Percentiles rank a stretch among this genome's conserved stretches.
These are phyloP conservation scores for Hoplostethus atlanticus DNA, from an alignment of 2,797 vertebrate species.

Conservation along the genomic window DNA sequence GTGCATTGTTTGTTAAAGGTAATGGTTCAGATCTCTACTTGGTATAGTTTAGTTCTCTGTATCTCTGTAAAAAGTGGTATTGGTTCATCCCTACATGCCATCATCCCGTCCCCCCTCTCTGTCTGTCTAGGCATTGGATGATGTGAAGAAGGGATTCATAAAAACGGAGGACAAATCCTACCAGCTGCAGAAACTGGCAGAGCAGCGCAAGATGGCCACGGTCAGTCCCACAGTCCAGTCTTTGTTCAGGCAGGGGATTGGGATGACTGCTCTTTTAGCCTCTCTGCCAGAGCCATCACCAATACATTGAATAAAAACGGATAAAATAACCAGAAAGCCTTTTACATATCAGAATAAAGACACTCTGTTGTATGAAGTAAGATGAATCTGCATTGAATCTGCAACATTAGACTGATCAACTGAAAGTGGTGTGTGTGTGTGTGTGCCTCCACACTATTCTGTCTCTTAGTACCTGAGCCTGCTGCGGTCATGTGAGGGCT, in stretches of 20 bases:
- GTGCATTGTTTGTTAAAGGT: not conserved
- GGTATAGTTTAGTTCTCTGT: not conserved
- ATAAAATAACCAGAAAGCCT: slow-evolving; percentile 27
- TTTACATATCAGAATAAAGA: slow-evolving; percentile 29
- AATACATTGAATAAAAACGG: slow-evolving; percentile 53
- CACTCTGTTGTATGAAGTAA: slow-evolving; percentile 18
- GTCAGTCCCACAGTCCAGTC: slow-evolving; percentile 85
- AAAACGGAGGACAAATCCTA: slow-evolving; percentile 98
- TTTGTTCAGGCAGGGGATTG: slow-evolving; percentile 68
- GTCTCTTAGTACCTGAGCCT: slow-evolving; percentile 90
- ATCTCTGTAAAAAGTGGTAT: slow-evolving; percentile 26
- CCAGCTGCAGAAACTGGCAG: slow-evolving; percentile 97
- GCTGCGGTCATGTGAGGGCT: slow-evolving; percentile 94
- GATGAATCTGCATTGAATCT: slow-evolving; percentile 17
- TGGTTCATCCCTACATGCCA: slow-evolving; percentile 41
- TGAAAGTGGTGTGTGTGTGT: not conserved
- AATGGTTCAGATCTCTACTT: not conserved
- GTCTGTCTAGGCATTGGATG: slow-evolving; percentile 87
- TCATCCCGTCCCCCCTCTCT: slow-evolving; percentile 4
- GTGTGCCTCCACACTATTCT: not conserved
- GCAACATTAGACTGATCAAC: slow-evolving; percentile 27
- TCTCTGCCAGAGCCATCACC: slow-evolving; percentile 63
- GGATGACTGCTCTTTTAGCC: slow-evolving; percentile 52
- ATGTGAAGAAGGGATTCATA: slow-evolving; percentile 97
- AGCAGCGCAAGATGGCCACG: slow-evolving; percentile 98